Percentiles rank a stretch among this genome's conserved stretches.
Conservation (phyloP, 2,113 vertebrate species). For the Mixornis gularis region DNA sequence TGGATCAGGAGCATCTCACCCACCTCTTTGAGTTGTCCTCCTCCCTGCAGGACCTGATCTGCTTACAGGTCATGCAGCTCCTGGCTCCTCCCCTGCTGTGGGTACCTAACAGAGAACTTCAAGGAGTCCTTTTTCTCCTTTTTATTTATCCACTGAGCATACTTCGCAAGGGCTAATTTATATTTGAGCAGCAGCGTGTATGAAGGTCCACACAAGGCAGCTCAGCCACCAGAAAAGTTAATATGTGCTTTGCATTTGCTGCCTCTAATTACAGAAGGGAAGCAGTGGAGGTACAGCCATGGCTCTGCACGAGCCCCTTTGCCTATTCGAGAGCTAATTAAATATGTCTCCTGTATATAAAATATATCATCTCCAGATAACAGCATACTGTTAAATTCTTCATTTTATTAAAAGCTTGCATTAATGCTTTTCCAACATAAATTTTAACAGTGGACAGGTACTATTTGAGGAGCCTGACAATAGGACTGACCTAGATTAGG, state of each 20-base stretch:
- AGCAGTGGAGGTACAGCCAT: conserved; percentile 31
- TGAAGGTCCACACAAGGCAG: conserved; percentile 8
- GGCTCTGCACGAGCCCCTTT: conserved; percentile 68
- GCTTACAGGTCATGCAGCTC: accelerated
- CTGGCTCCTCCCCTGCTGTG: neutral
- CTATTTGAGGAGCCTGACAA: conserved; percentile 76
- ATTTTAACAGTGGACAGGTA: conserved; percentile 77
- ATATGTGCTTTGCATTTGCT: conserved; percentile 56
- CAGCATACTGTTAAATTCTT: conserved; percentile 78
- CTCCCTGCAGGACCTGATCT: neutral
- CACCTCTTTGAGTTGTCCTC: neutral
- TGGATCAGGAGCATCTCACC: neutral
- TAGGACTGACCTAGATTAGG: conserved; percentile 77
- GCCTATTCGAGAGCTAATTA: conserved; percentile 79
- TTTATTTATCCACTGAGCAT: neutral
- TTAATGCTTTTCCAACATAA: conserved; percentile 82
- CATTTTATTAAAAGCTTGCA: conserved; percentile 83
- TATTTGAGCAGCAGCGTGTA: conserved; percentile 29
- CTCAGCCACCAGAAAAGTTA: conserved; percentile 55
- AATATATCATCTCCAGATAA: conserved; percentile 81
- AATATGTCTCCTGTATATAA: conserved; percentile 78
- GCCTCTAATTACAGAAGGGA: conserved; percentile 50
- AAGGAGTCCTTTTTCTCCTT: neutral
- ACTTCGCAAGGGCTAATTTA: neutral
- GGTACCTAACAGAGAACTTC: neutral